Evolutionary conservation across 1,140 invertebrate species (phyloP), one percentile per base, ranked within the genome.

Genomic region (Bilobella aurantiaca): DNA sequence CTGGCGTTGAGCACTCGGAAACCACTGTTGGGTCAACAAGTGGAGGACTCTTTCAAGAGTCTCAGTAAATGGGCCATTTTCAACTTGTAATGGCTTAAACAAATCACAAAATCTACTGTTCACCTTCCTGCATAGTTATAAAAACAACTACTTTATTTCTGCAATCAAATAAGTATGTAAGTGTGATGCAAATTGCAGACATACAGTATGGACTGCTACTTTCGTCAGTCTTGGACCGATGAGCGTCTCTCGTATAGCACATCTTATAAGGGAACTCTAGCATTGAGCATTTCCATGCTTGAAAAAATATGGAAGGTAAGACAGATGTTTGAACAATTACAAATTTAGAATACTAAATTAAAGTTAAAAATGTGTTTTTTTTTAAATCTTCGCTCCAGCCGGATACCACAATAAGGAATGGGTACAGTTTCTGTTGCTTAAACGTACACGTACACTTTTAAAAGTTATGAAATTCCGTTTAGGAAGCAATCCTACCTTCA

Each of bases 161-260:
- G n/a, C n/a, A n/a, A 42, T 12, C 34, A 12, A 42, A 42, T 42
- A 18, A 18, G 34, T 12, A 42, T 12, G 34, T 42, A 18, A 18
- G 34, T 42, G 8, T 8, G 18, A 12, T 42, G 8, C 8, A 42
- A 42, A 12, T 42, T 42, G 18, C 34, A 92, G 90, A 88, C 87
- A 1, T 93, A 92, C 76, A 90, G 88, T 21, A 91, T 93, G 86
- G 90, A 93, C 76, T 90, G 89, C 75, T 93, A 93, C 77, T 91
- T 93, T 76, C 79, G 85, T 0, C 87, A 90, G 76, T 86, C 85
- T 29, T 90, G 88, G 88, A 82, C 87, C 21, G 87, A 89, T 76
- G 79, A 82, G 66, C 79, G 87, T 46, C 78, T 90, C 65, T 84
- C 86, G 14, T 89, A 88, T 63, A 67, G 53, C 74, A 79, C 82